Evolutionary conservation across 2,797 vertebrate species (phyloP).

Genomic region (Hydrolagus colliei): DNA sequence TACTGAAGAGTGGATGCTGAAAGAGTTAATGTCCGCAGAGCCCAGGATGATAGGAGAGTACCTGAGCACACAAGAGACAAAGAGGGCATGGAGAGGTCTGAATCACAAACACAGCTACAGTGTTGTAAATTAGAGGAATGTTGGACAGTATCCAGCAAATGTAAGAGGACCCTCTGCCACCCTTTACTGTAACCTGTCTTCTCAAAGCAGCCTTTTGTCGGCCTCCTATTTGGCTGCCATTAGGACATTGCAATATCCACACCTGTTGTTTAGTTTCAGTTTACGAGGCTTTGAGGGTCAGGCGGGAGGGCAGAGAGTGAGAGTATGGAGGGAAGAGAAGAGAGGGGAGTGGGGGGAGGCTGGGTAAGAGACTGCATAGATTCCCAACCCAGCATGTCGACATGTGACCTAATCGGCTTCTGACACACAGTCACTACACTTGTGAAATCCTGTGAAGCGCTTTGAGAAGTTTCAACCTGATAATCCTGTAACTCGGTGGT

Average conservation of each 20-base stretch:
- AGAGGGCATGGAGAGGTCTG: slow-evolving; percentile 26
- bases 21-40: background rate
- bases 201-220: background rate
- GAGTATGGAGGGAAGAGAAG: too few relatives aligned
- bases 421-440: too few relatives aligned
- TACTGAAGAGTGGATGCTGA: too few relatives aligned
- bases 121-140: background rate
- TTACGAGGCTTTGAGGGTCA: background rate
- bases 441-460: too few relatives aligned
- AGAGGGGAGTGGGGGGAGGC: too few relatives aligned
- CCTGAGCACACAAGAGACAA: background rate
- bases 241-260: slow-evolving; percentile 15
- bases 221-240: slow-evolving; percentile 31
- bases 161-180: slow-evolving; percentile 26
- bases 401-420: too few relatives aligned
- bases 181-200: slow-evolving; percentile 1
- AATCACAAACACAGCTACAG: background rate
- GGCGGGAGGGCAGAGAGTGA: background rate
- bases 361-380: too few relatives aligned
- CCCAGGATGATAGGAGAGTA: background rate
- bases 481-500: too few relatives aligned
- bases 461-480: too few relatives aligned
- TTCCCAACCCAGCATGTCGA: too few relatives aligned
- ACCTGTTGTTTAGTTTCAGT: slow-evolving; percentile 26
- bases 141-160: fast-evolving